Base-by-base conservation (phyloP, 2,113 vertebrate genomes). In the Bufo gargarizans region DNA sequence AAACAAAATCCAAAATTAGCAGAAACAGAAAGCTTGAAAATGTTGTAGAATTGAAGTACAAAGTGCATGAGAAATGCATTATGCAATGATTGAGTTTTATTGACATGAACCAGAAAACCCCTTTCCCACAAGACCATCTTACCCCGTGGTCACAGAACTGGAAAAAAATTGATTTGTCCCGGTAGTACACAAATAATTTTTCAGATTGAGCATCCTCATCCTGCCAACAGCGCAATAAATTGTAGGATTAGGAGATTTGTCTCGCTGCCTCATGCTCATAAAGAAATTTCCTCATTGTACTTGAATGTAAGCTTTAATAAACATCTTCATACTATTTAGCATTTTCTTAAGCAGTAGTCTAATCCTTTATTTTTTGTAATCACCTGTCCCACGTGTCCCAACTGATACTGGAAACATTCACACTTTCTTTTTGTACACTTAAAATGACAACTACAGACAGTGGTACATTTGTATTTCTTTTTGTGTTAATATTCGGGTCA, bases 301-400 rank as follows among this genome's bases (percentile, higher is more conserved):
- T 72, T 72, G 11, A 72, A 72, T 72, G 22, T 45, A 72, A 72
- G 69, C 69, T 43, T 45, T 72, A 43, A 45, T 45, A 43, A 72
- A 72, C 13, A 45, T 72, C 69, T 43, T 72, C 33, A 72, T 72
- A 72, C 11, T 20, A 67, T 67, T 67, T 67, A 67, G 63, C 63
- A 67, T 72, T 72, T 72, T 72, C 33, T 72, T 72, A 72, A 72
- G 33, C 69, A 12, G 3, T 43, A 72, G 69, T 45, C 69, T 72
- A 72, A 72, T 72, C 69, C 33, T 43, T 72, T 72, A 72, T 45
- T 33, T 71, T 72, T 72, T 45, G 22, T 43, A 72, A 72, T 72
- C 69, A 72, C 33, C 69, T 45, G 69, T 45, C 69, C 69, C 69
- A 43, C 22, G 45, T 13, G 33, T 72, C 69, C 45, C 13, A 72